Percentiles rank a stretch among this genome's conserved stretches.
Evolutionary conservation across 64 coral and sea anemone genomes (phyloP).

Genomic region (Dendronephthya gigantea): DNA sequence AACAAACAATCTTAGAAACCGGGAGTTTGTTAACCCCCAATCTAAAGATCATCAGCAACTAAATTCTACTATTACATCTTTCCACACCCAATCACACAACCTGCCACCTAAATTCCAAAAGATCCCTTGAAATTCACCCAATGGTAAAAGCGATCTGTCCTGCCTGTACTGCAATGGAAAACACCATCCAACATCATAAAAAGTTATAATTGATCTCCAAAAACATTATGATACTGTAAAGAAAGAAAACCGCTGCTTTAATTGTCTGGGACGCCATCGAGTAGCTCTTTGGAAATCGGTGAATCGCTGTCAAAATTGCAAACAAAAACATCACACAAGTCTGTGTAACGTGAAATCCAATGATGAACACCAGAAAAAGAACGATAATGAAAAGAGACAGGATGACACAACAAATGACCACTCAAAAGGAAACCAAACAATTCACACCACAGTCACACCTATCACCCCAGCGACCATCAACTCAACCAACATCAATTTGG

Average conservation of each 20-base stretch:
- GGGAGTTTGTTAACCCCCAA: no score
- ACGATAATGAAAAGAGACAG: no score
- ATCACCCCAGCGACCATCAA: not conserved
- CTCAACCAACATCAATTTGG: not conserved
- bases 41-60: not conserved
- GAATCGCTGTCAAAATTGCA: slow-evolving; percentile 24
- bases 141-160: not conserved
- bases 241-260: slow-evolving; percentile 3
- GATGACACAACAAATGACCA: no score
- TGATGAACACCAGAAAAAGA: no score
- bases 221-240: not conserved
- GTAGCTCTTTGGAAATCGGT: not conserved
- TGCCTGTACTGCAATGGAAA: not conserved
- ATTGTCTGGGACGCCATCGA: slow-evolving; percentile 18
- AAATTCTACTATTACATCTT: not conserved
- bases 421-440: not conserved
- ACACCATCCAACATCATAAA: not conserved
- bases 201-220: slow-evolving; percentile 13
- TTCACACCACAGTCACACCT: not conserved
- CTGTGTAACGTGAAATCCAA: not conserved
- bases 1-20: not conserved
- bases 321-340: slow-evolving; percentile 25
- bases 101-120: not conserved
- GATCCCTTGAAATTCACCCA: not conserved
- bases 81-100: not conserved